Conservation (phyloP, 2,888 invertebrate species). For the Lithophane ornitopus region DNA sequence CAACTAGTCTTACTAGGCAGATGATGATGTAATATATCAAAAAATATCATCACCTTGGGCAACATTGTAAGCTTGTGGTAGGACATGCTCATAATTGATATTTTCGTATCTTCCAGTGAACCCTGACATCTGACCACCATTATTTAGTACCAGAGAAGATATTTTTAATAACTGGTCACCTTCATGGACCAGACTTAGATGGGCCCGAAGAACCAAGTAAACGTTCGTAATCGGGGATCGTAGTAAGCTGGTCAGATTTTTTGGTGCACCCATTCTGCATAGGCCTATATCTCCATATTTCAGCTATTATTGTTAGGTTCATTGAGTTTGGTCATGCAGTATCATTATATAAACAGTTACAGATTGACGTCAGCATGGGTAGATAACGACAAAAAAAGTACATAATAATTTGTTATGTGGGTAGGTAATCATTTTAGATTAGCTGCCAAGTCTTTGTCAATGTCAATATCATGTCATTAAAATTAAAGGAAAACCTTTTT, state of each 20-base stretch:
- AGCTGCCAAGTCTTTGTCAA: neutral
- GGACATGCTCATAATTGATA: slow-evolving; percentile 65
- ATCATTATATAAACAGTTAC: slow-evolving; percentile 51
- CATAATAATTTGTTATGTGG: slow-evolving; percentile 11
- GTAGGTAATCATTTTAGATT: slow-evolving; percentile 25
- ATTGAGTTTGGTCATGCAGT: slow-evolving; percentile 31
- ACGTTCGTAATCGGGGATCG: neutral
- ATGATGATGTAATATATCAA: slow-evolving; percentile 46
- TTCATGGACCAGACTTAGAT: slow-evolving; percentile 2
- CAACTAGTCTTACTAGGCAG: too few relatives aligned
- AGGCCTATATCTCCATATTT: slow-evolving; percentile 31
- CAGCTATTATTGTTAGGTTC: slow-evolving; percentile 14
- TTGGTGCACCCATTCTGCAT: slow-evolving; percentile 12
- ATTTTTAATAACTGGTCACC: slow-evolving; percentile 44
- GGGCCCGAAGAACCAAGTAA: slow-evolving; percentile 33
- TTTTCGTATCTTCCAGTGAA: slow-evolving; percentile 35
- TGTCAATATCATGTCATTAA: slow-evolving; percentile 5
- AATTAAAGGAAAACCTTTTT: neutral
- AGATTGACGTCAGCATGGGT: slow-evolving; percentile 40
- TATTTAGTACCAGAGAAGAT: slow-evolving; percentile 37
- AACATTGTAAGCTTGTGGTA: slow-evolving; percentile 76
- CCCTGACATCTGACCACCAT: slow-evolving; percentile 58
- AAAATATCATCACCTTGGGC: slow-evolving; percentile 50
- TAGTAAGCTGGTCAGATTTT: neutral
- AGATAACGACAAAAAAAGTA: slow-evolving; percentile 37